Conservation (phyloP, 1,140 invertebrate species). For the Papilio glaucus region DNA sequence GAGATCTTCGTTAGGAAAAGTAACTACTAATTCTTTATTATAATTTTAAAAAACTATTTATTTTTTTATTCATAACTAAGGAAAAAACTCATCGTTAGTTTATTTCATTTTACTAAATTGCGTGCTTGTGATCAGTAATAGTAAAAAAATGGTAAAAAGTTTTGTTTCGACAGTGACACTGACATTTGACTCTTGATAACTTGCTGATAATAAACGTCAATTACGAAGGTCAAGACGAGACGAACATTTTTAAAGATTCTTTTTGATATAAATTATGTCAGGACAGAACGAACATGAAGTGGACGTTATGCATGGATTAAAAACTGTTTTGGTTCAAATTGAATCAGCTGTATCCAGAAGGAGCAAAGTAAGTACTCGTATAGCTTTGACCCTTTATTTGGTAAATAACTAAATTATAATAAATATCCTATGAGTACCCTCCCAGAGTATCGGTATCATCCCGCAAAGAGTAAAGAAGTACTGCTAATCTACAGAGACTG, state of each 20-base stretch:
- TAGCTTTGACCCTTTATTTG: background rate
- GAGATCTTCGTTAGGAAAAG: no score
- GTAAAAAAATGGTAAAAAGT: no score
- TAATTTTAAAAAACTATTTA: background rate
- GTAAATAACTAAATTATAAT: no score
- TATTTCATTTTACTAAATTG: no score
- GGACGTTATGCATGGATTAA: slow-evolving; percentile 74
- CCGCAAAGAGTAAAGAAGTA: background rate
- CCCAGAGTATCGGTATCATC: background rate
- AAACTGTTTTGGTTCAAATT: slow-evolving; percentile 74
- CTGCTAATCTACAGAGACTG: background rate
- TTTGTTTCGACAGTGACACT: no score
- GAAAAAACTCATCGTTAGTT: background rate
- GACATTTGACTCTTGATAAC: slow-evolving; percentile 2
- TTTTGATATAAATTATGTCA: slow-evolving; percentile 53
- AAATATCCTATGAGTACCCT: no score
- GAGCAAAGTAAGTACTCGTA: slow-evolving; percentile 62
- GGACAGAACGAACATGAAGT: slow-evolving; percentile 49
- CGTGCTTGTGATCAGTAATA: no score
- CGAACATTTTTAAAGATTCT: background rate
- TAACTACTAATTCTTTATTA: no score
- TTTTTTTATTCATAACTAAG: background rate
- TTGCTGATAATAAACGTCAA: slow-evolving; percentile 39
- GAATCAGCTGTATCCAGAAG: slow-evolving; percentile 66
- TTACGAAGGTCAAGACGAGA: slow-evolving; percentile 12